Percentiles rank a stretch among this genome's conserved stretches.
Conservation (phyloP, 2,113 vertebrate species). For the Pluvialis apricaria region DNA sequence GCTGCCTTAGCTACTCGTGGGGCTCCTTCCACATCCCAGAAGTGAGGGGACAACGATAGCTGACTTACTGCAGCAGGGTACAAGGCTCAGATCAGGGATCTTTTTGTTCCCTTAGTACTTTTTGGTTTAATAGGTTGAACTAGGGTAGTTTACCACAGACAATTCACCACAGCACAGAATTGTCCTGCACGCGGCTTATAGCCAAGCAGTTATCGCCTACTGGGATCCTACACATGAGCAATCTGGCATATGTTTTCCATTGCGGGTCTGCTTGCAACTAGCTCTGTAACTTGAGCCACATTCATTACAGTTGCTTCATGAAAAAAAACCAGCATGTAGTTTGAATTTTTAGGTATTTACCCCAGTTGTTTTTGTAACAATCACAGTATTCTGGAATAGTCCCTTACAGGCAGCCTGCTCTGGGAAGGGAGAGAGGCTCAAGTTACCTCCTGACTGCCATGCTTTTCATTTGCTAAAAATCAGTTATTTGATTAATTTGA, state of each 20-base stretch:
- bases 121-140: not conserved
- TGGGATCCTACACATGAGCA: not conserved
- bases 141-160: not conserved
- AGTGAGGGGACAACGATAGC: rapidly evolving
- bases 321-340: not conserved
- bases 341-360: not conserved
- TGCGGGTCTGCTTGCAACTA: not conserved
- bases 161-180: not conserved
- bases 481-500: not conserved
- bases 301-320: not conserved
- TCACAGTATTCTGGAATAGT: not conserved
- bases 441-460: not conserved
- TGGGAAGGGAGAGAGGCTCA: not conserved
- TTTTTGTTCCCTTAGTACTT: not conserved
- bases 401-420: not conserved
- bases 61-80: not conserved
- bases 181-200: not conserved
- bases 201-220: not conserved
- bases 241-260: not conserved
- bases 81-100: not conserved
- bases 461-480: not conserved
- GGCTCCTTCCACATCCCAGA: not conserved
- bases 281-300: not conserved
- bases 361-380: not conserved
- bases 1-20: rapidly evolving